Base-by-base conservation (phyloP, 2,888 invertebrate species). In the Agrotis clavis region DNA sequence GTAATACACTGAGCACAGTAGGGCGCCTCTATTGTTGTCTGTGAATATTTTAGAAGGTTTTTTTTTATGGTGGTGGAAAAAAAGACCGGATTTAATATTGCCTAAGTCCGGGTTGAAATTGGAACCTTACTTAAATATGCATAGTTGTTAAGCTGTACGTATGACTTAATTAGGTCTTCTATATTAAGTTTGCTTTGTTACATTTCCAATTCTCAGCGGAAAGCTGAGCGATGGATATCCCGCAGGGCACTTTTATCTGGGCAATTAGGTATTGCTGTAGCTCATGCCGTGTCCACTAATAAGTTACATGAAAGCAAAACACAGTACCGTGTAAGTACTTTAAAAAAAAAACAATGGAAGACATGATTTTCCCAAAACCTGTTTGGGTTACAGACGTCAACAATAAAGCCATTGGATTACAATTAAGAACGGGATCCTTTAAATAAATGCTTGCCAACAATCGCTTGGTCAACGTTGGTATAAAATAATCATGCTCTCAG, bases 1-100 rank as follows among this genome's bases (percentile, higher is more conserved):
- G 79, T 19, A 63, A 73, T 67, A 87, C 85, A 88, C 81, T 69
- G 80, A 63, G 88, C 41, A 41, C 41, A 75, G 75, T 45, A n/a
- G 50, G 61, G 45, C 21, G 19, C 11, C 50, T 41, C 67, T 67
- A 59, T 82, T 82, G 61, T 73, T 64, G 18, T 47, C 13, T 56
- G 2, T 25, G 9, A 60, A 62, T 50, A 45, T 53, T 57, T 66
- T 59, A 9, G 13, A 18, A 25, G 21, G 53, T 45, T 21, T 19
- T 35, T 79, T 72, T 59, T 53, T 47, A 57, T 61, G 9, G 62
- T 5, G 19, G n/a, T 59, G 16, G n/a, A 56, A 30, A 13, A 41
- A 77, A 48, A 30, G 13, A 48, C n/a, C 25, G 19, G 25, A 19
- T 30, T 48, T 4, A 4, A 60, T 13, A 14, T 35, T 25, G 18